These are phyloP conservation scores for Pheosia tremula DNA, from an alignment of 2,888 invertebrate species.

Conservation along the genomic window DNA sequence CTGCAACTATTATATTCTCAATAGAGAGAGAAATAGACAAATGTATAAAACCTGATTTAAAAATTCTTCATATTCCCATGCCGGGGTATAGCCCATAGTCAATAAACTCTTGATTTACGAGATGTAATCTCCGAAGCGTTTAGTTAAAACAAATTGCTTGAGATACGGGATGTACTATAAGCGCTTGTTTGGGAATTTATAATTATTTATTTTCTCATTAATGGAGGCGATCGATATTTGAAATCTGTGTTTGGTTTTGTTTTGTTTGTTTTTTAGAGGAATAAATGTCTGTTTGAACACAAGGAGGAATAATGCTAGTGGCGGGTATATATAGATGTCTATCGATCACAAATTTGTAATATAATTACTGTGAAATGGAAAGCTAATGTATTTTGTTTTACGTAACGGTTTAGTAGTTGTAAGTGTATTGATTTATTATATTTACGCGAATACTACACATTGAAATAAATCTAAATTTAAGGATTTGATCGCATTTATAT, in stretches of 20 bases:
- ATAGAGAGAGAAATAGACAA: conserved; percentile 23
- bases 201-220: conserved; percentile 17
- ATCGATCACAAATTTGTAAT: too few species aligned
- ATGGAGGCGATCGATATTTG: conserved; percentile 1
- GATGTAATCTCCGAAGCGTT: conserved; percentile 36
- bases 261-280: background rate
- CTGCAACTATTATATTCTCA: too few species aligned
- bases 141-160: conserved; percentile 43
- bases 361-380: too few species aligned
- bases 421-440: too few species aligned
- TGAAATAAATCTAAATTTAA: too few species aligned
- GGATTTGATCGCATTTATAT: too few species aligned
- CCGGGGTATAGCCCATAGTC: conserved; percentile 36
- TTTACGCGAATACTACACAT: too few species aligned
- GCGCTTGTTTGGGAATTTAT: conserved; percentile 22
- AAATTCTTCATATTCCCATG: conserved; percentile 8
- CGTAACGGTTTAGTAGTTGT: too few species aligned
- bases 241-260: background rate
- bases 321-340: too few species aligned
- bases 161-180: conserved; percentile 25
- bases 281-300: too few species aligned
- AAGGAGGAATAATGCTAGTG: too few species aligned
- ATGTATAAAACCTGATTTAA: conserved; percentile 35
- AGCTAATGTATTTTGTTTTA: too few species aligned
- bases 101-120: conserved; percentile 61